These are phyloP conservation scores for Cettia cetti DNA, from an alignment of 2,113 vertebrate genomes.

Conservation along the genomic window DNA sequence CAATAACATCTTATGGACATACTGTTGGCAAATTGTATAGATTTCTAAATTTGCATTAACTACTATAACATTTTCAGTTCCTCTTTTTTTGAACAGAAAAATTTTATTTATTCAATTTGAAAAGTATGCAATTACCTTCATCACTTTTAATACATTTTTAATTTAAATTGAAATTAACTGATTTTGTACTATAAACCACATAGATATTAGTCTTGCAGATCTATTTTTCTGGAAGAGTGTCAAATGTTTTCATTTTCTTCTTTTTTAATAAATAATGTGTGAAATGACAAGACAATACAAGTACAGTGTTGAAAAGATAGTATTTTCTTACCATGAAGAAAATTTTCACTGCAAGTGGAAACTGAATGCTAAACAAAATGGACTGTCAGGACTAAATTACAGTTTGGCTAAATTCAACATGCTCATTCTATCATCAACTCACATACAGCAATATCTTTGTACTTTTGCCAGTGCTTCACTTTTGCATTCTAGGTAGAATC, in stretches of 20 bases:
- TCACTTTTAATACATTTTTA: neutral
- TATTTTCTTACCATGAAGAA: neutral
- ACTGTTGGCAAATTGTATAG: neutral
- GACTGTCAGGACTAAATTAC: neutral
- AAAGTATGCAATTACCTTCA: neutral
- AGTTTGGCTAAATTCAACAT: neutral
- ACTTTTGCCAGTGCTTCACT: neutral
- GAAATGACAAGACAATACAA: neutral
- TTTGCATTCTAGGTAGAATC: neutral
- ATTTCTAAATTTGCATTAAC: neutral
- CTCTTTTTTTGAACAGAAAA: neutral
- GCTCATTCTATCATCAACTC: neutral
- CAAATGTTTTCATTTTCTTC: accelerated
- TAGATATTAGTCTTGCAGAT: neutral
- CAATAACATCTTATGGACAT: neutral
- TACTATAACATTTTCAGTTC: neutral
- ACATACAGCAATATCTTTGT: neutral
- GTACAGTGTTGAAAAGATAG: neutral
- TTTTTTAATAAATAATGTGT: neutral
- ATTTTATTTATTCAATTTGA: neutral
- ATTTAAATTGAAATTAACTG: neutral
- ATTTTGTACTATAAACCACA: neutral
- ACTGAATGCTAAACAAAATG: neutral
- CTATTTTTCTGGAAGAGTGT: neutral
- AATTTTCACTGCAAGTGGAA: neutral